Evolutionary conservation across 2,113 vertebrate species (phyloP).

Genomic region (Peromyscus californicus): DNA sequence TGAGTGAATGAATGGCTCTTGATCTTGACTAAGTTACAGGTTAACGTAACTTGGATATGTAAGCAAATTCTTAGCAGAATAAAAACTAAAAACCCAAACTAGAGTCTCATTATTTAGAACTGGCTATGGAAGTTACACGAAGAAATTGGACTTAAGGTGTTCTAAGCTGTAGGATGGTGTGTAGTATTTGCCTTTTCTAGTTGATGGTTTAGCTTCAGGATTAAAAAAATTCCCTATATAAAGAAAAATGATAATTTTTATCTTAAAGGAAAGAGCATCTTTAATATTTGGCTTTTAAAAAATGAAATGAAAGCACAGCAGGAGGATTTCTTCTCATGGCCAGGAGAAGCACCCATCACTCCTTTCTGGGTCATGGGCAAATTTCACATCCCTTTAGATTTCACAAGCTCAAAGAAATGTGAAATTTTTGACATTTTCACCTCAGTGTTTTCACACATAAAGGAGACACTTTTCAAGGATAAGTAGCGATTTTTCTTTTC

Average conservation of each 20-base stretch:
- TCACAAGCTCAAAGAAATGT: conserved; percentile 51
- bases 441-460: conserved; percentile 65
- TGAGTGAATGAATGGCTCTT: not conserved
- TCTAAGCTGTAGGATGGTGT: not conserved
- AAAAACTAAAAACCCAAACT: not conserved
- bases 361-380: conserved; percentile 19
- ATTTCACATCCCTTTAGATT: conserved; percentile 53
- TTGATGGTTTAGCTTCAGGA: not conserved
- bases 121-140: not conserved
- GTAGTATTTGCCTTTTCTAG: not conserved
- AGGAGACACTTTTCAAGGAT: conserved; percentile 59
- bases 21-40: not conserved
- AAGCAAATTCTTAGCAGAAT: not conserved
- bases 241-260: not conserved
- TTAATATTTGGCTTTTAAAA: not conserved
- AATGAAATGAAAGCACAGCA: not conserved
- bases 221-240: not conserved
- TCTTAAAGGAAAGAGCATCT: not conserved
- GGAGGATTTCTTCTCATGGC: no score
- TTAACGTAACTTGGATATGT: not conserved
- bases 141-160: conserved; percentile 4
- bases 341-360: not conserved
- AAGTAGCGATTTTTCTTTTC: conserved; percentile 40
- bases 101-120: not conserved
- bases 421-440: conserved; percentile 58